A percentile compares a stretch with the other conserved stretches of the same genome.
These are phyloP conservation scores for Spizella passerina DNA, from an alignment of 2,797 vertebrate species.

Conservation along the genomic window DNA sequence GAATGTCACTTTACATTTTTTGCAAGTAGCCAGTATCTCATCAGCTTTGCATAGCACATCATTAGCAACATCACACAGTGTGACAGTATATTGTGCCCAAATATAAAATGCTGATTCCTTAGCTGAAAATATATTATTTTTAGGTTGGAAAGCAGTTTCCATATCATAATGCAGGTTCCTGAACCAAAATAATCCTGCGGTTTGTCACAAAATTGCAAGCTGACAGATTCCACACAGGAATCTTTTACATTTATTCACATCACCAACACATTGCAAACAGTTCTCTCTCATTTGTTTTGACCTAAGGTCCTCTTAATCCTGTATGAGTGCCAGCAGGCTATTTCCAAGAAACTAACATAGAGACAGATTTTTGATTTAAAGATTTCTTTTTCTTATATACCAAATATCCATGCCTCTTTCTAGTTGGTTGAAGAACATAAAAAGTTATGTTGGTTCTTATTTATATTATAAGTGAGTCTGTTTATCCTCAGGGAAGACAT, in stretches of 20 bases:
- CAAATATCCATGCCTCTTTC: background rate
- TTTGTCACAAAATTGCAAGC: constrained; percentile 32
- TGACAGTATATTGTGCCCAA: constrained; percentile 24
- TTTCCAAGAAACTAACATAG: background rate
- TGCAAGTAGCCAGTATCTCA: constrained; percentile 36
- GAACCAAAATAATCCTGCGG: background rate
- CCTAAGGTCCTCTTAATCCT: background rate
- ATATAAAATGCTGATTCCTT: constrained; percentile 14
- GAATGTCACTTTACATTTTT: constrained; percentile 48
- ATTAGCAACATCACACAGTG: constrained; percentile 43
- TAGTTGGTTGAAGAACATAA: background rate
- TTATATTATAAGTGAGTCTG: background rate
- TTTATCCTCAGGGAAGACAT: background rate
- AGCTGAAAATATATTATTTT: background rate
- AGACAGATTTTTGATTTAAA: background rate
- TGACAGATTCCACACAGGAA: background rate
- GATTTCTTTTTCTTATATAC: background rate
- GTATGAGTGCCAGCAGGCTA: background rate
- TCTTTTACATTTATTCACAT: constrained; percentile 8
- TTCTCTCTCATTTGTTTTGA: background rate
- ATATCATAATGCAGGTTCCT: background rate
- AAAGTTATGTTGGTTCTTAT: background rate
- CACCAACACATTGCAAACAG: background rate
- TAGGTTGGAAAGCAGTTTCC: background rate
- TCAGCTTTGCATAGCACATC: constrained; percentile 52